Conservation (phyloP, 2,797 vertebrate species). For the Muraenolepis orangiensis region DNA sequence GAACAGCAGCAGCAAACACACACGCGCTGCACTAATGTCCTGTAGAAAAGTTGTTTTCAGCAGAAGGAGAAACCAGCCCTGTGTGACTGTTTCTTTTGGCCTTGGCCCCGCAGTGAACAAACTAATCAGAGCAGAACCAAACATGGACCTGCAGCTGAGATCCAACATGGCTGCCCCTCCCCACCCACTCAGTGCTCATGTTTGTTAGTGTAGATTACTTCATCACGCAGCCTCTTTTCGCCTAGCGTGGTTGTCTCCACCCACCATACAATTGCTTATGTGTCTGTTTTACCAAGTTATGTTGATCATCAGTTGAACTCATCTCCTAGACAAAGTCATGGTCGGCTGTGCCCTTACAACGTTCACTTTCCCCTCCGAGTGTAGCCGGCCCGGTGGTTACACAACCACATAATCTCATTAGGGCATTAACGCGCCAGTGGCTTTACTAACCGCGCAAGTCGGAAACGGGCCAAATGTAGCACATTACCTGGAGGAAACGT, state of each 20-base stretch:
- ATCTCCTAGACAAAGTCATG: neutral
- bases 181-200: neutral
- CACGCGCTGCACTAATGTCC: slow-evolving; percentile 48
- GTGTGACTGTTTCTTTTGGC: slow-evolving; percentile 48
- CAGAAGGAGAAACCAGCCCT: slow-evolving; percentile 45
- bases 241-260: neutral
- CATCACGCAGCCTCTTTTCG: neutral
- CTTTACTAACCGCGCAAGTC: slow-evolving; percentile 45
- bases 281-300: neutral
- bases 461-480: slow-evolving; percentile 38
- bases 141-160: slow-evolving; percentile 39
- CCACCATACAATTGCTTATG: neutral
- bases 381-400: slow-evolving; percentile 35
- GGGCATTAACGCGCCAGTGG: slow-evolving; percentile 45
- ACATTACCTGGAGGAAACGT: neutral
- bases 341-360: neutral
- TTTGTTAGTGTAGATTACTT: neutral
- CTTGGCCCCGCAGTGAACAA: slow-evolving; percentile 34
- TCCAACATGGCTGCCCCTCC: slow-evolving; percentile 31
- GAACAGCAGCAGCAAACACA: slow-evolving; percentile 13
- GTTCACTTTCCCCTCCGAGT: slow-evolving; percentile 14
- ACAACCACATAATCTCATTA: slow-evolving; percentile 61
- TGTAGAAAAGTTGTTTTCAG: slow-evolving; percentile 44
- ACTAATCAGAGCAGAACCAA: slow-evolving; percentile 63
- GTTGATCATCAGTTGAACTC: neutral